Evolutionary conservation across 1,140 invertebrate genomes (phyloP), one percentile per base, ranked within the genome.

Genomic region (Papilio machaon): DNA sequence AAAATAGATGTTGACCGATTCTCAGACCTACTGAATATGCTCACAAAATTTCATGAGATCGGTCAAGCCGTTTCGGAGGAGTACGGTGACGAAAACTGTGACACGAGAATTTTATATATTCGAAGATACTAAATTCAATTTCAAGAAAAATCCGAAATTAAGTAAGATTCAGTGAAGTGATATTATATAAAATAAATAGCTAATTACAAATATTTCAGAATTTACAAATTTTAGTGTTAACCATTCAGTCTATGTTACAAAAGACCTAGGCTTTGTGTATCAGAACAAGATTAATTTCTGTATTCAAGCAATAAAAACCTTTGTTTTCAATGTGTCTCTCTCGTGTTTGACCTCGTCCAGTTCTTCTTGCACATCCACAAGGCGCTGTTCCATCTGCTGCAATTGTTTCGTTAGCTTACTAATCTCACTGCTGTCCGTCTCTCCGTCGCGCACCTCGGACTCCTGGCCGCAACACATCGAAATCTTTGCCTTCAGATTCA

Each of bases 401-500:
- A 94, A 83, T 74, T 92, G 89, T 23, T 85, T 89, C 8, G 80
- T 30, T 38, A 94, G 81, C 54, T 91, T 90, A 1, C 76, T 82
- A 0, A 83, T 83, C 11, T 84, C 80, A 35, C 87, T 86, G 19
- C 73, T 76, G 10, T 82, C 81, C 0, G 79, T 73, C 38, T 91
- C 88, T 13, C 80, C 58, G 9, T 78, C 81, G 11, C 83, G 79
- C 0, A 74, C 47, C 58, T 90, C 88, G 2, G 84, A 82, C 15
- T 92, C 89, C 70, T 91, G 84, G 0, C 87, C 89, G 77, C 90
- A 92, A 75, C 88, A 91, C 17, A 89, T 73, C 0, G 91, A 92
- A 46, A 94, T 91, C 83, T 91, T 91, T 0, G 91, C 85, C 83
- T 93, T 94, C 10, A 94, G 83, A 79, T 90, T 85, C 8, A 92